Conservation (phyloP, 1,140 invertebrate genomes). For the Trinorchestia longiramus region DNA sequence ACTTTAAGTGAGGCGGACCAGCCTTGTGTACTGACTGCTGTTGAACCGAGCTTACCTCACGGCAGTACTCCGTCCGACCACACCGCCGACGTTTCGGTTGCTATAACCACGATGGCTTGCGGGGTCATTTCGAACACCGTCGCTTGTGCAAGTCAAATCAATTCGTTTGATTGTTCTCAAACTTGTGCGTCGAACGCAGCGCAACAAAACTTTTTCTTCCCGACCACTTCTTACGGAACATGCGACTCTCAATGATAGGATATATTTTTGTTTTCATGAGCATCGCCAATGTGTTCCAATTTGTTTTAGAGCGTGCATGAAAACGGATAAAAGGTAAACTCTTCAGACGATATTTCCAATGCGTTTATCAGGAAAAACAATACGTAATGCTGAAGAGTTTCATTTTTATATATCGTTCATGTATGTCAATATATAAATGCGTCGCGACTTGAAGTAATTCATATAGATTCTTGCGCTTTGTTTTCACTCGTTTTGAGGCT, state of each 20-base stretch:
- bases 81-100: not conserved
- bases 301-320: not conserved
- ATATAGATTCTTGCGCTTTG: not conserved
- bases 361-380: not conserved
- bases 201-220: constrained; percentile 26
- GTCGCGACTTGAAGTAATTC: not conserved
- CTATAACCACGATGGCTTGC: not conserved
- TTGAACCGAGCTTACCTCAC: not conserved
- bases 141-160: not conserved
- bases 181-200: constrained; percentile 2
- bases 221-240: not conserved
- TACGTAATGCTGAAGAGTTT: not conserved
- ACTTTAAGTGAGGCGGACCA: not conserved
- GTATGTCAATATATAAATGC: not conserved
- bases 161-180: constrained; percentile 2
- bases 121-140: not conserved
- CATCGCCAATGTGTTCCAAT: not conserved
- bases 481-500: not conserved
- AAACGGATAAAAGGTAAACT: not conserved
- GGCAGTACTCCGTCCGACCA: not conserved
- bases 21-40: not conserved
- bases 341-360: not conserved
- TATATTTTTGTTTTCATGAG: not conserved
- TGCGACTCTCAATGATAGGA: not conserved
- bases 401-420: not conserved